phyloP scores from a whole-genome alignment of 1,140 invertebrate genomes.

The Tenebrio molitor region DNA sequence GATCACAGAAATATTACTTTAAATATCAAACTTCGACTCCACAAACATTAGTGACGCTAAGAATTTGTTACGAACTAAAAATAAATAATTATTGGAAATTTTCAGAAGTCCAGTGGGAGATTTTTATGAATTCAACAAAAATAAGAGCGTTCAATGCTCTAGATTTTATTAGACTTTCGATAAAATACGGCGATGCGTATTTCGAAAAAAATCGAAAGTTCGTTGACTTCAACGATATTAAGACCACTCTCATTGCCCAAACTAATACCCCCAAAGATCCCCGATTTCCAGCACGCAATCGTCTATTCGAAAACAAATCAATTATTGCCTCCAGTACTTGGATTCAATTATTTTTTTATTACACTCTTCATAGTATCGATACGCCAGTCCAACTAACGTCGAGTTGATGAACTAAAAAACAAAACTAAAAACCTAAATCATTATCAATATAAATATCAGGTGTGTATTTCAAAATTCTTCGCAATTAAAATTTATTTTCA shows the following conservation, averaged over 20 bases:
- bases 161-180: no score
- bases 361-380: background rate
- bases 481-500: no score
- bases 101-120: no score
- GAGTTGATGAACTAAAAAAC: no score
- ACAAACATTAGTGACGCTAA: slow-evolving; percentile 5
- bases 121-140: no score
- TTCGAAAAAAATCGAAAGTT: slow-evolving; percentile 2
- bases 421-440: no score
- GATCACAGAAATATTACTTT: slow-evolving; percentile 1
- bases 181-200: no score
- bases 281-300: background rate
- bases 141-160: no score
- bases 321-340: background rate
- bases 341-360: no score
- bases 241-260: background rate
- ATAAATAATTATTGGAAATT: background rate
- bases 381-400: no score
- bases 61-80: background rate
- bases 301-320: slow-evolving; percentile 12
- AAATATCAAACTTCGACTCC: background rate
- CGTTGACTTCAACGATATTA: background rate
- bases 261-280: background rate
- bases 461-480: no score
- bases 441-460: no score